These are phyloP conservation scores for Fulica atra DNA, from an alignment of 2,113 vertebrate species.

Conservation along the genomic window DNA sequence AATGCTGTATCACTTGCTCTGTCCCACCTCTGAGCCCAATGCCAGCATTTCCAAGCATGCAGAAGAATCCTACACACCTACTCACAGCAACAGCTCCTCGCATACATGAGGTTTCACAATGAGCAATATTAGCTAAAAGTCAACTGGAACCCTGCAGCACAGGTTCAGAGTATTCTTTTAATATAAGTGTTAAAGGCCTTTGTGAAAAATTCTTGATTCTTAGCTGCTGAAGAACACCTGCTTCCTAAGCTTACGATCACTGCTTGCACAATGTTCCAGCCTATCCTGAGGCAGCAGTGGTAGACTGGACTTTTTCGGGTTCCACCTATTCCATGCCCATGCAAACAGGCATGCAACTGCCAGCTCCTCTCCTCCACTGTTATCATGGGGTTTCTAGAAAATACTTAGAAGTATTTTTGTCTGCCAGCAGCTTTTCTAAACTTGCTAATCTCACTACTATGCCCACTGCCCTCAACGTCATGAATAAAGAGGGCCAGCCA, in stretches of 20 bases:
- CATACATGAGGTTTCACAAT: not conserved
- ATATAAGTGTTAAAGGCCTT: not conserved
- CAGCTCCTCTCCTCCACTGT: not conserved
- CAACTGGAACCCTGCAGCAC: not conserved
- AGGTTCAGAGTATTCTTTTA: not conserved
- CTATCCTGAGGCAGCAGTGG: not conserved
- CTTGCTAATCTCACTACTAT: not conserved
- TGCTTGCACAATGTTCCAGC: not conserved
- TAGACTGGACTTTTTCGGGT: accelerated
- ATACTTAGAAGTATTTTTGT: not conserved
- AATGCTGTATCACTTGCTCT: not conserved
- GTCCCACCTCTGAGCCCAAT: not conserved
- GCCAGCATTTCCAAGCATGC: not conserved
- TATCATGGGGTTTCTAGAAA: not conserved
- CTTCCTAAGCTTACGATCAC: not conserved
- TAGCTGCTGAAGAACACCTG: not conserved
- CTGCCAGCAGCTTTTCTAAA: not conserved
- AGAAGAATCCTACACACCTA: not conserved
- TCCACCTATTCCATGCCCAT: not conserved
- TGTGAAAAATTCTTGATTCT: not conserved
- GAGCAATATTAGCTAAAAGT: not conserved
- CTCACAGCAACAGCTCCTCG: not conserved
- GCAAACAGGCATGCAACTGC: not conserved
- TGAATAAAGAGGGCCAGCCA: not conserved
- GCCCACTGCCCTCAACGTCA: not conserved